Evolutionary conservation across 2,113 vertebrate species (phyloP).

Genomic region (Fulmarus glacialis): DNA sequence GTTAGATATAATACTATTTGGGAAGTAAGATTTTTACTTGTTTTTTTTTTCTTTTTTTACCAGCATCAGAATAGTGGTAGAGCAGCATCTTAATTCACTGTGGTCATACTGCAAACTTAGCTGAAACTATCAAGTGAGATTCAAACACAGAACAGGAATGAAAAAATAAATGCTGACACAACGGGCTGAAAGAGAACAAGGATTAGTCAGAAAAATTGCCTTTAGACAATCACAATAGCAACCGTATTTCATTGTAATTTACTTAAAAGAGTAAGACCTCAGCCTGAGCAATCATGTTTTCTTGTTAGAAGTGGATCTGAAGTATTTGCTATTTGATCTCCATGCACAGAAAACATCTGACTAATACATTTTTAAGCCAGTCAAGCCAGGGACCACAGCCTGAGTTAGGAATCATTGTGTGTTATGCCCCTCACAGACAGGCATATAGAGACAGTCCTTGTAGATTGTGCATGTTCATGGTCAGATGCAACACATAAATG

Average conservation of each 20-base stretch:
- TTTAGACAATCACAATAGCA: background rate
- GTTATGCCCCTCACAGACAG: background rate
- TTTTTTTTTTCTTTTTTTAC: background rate
- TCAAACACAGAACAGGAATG: background rate
- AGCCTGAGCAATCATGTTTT: background rate
- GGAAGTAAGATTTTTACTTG: background rate
- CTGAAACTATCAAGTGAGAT: background rate
- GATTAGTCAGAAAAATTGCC: background rate
- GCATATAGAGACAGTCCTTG: background rate
- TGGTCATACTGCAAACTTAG: background rate
- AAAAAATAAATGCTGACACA: background rate
- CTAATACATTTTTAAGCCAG: background rate
- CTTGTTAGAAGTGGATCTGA: background rate
- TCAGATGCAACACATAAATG: background rate
- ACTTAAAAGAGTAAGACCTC: background rate
- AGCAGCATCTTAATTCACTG: background rate
- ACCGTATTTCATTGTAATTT: background rate
- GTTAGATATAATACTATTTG: background rate
- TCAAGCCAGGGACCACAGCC: background rate
- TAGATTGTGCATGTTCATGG: background rate
- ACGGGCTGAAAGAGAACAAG: background rate
- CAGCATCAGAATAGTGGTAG: background rate
- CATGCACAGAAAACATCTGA: background rate
- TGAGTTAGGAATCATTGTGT: background rate
- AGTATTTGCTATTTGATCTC: background rate